Base-by-base conservation (phyloP, 2,888 invertebrate species). In the Lobophora halterata region DNA sequence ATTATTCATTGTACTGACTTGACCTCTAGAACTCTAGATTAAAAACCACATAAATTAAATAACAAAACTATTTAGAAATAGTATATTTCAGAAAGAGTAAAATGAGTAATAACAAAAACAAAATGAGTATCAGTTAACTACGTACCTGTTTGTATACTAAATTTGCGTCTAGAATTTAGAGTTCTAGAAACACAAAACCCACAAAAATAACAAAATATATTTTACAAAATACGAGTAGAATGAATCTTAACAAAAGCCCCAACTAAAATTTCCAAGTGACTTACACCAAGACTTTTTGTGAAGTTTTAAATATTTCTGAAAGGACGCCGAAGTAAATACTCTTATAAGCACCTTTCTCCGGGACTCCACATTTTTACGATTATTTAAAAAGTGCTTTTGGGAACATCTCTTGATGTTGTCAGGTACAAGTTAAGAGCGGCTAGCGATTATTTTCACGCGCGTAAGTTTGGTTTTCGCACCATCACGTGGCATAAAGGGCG, bases 281-380 rank as follows among this genome's bases (percentile, higher is more conserved):
- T 49, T 48, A 48, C 34, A 27, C 25, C 13, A 23, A 7, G 46
- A 52, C 38, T 48, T 44, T 47, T 46, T 34, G 32, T 23, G 40
- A 48, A 38, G 42, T 33, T 40, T 45, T 41, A 43, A 50, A 48
- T 46, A 54, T 44, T 45, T 19, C 36, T 28, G 40, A 48, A 43
- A 48, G 54, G 46, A 60, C 46, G 51, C 45, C 38, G 47, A 59
- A 63, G 55, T 62, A 53, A 58, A 62, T 53, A 58, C 41, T 44
- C 58, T 58, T 59, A 67, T 68, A 64, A 57, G 57, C 49, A 52
- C 48, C 54, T 55, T 59, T 58, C 55, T 58, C 53, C 25, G 43
- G 49, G 60, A 62, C 61, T 68, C 59, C 56, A 61, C 61, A 58
- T 71, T 73, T 73, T 73, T 73, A 73, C 68, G 74, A 72, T 72